phyloP scores from a whole-genome alignment of 2,113 vertebrate species.

The Elanus axillaris region DNA sequence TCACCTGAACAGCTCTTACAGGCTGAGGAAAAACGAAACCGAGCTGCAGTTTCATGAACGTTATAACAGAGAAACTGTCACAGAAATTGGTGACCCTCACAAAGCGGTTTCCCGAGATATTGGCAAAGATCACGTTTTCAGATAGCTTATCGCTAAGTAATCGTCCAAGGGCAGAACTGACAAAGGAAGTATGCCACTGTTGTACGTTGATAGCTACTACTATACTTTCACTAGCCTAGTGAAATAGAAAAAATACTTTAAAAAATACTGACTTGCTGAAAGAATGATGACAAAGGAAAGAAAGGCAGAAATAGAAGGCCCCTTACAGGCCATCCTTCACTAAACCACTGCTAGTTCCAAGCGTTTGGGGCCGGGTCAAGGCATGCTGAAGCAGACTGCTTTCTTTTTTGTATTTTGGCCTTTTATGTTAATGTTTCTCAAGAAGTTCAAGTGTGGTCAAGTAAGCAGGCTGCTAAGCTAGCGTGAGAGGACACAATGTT shows the following conservation, averaged over 20 bases:
- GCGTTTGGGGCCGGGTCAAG: neutral
- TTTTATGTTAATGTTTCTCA: neutral
- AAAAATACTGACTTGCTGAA: neutral
- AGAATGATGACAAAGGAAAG: neutral
- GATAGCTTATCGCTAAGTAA: neutral
- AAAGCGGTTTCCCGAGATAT: rapidly evolving
- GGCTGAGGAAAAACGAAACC: too few species aligned
- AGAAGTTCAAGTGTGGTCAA: neutral
- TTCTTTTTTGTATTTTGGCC: neutral
- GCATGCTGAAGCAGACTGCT: neutral
- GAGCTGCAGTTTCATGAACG: rapidly evolving
- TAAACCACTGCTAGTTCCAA: too few species aligned
- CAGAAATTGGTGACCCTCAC: too few species aligned
- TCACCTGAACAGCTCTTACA: neutral
- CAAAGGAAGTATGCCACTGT: neutral
- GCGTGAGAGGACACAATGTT: rapidly evolving
- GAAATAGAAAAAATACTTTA: neutral
- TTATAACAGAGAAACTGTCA: neutral
- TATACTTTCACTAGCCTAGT: too few species aligned
- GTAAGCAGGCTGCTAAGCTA: neutral
- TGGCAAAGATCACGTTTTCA: rapidly evolving
- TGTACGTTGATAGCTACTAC: neutral
- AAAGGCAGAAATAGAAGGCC: neutral
- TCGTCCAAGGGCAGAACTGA: neutral
- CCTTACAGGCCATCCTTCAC: neutral